Percentiles rank a stretch among this genome's conserved stretches.
Evolutionary conservation across 2,113 vertebrate species (phyloP).

Genomic region (Pelodiscus sinensis): DNA sequence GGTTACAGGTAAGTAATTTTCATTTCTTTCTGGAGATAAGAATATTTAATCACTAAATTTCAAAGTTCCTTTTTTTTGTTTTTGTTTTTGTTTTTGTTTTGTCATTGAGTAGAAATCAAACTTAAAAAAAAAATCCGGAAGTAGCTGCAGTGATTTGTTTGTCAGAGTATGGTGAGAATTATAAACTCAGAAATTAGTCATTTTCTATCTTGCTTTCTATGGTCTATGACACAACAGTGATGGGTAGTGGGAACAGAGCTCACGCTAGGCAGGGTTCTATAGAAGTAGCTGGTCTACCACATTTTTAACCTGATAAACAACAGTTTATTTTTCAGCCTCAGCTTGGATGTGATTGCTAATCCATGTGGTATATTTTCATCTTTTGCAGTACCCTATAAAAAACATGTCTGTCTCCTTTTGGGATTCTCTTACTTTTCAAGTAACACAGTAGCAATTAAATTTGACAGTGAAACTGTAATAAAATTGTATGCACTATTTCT

Average conservation of each 20-base stretch:
- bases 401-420: background rate
- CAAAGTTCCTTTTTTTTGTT: background rate
- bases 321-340: background rate
- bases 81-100: background rate
- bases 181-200: background rate
- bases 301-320: background rate
- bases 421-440: background rate
- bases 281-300: background rate
- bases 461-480: constrained; percentile 1
- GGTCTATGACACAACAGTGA: background rate
- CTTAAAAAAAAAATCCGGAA: background rate
- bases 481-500: background rate
- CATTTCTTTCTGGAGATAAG: background rate
- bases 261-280: background rate
- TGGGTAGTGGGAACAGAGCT: background rate
- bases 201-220: background rate
- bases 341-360: background rate
- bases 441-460: background rate
- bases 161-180: background rate
- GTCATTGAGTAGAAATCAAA: background rate
- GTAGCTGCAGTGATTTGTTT: background rate
- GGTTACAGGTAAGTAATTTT: background rate
- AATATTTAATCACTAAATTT: background rate
- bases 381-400: background rate
- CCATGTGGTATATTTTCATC: background rate